Evolutionary conservation across 2,113 vertebrate genomes (phyloP).

Genomic region (Gnathonemus longibarbis): DNA sequence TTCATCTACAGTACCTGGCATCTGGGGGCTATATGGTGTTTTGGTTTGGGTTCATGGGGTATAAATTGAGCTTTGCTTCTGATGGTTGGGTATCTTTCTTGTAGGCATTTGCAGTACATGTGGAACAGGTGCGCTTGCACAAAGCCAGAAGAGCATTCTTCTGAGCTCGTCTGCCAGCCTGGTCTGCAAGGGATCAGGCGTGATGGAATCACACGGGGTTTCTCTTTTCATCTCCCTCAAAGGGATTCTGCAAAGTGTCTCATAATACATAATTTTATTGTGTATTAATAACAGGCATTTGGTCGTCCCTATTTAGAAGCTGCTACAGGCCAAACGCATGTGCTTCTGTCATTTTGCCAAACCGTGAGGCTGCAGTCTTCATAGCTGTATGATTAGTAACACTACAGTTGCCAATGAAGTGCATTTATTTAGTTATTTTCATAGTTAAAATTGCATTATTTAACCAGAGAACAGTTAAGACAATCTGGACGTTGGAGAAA

Average conservation of each 20-base stretch:
- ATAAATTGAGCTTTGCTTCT: background rate
- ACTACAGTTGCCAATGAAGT: background rate
- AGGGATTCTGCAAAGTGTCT: background rate
- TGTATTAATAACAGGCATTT: slow-evolving; percentile 18
- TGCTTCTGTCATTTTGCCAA: background rate
- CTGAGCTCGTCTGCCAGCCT: background rate
- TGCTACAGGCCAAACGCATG: background rate
- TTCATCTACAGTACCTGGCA: background rate
- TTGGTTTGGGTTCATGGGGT: background rate
- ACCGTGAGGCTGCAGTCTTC: background rate
- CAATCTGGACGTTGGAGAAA: background rate
- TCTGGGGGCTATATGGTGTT: background rate
- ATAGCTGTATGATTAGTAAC: background rate
- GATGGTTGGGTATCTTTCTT: background rate
- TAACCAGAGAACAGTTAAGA: background rate
- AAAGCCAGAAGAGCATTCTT: background rate
- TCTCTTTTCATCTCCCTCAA: background rate
- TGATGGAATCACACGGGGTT: background rate
- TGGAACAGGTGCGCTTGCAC: background rate
- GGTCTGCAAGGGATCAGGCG: background rate
- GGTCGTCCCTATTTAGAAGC: slow-evolving; percentile 11
- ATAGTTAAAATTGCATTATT: background rate
- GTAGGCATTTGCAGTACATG: background rate
- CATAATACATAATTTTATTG: slow-evolving; percentile 13
- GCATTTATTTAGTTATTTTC: background rate